These are phyloP conservation scores for Cebus imitator DNA, from an alignment of 2,113 vertebrate species.

Conservation along the genomic window DNA sequence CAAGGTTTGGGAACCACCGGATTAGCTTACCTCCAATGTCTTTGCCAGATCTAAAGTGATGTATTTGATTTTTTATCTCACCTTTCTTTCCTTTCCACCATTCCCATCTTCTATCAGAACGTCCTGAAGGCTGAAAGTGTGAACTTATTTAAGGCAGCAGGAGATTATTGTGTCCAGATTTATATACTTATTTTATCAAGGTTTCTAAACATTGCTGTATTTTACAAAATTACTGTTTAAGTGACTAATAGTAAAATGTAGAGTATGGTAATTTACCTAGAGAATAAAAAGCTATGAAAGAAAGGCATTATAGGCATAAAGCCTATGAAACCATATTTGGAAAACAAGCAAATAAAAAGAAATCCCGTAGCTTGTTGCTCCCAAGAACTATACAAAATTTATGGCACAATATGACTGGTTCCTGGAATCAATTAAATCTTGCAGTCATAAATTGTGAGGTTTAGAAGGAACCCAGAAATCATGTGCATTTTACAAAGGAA, in stretches of 20 bases:
- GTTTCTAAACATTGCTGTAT: not conserved
- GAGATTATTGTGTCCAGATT: not conserved
- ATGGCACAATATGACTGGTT: not conserved
- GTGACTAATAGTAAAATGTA: not conserved
- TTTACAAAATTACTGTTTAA: not conserved
- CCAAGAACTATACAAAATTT: not conserved
- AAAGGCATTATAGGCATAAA: not conserved
- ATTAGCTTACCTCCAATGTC: not conserved
- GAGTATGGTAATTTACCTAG: not conserved
- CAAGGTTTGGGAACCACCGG: not conserved
- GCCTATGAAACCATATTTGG: not conserved
- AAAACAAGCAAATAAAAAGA: not conserved
- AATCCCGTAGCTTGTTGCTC: not conserved
- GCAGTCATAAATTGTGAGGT: not conserved
- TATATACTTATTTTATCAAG: slow-evolving; percentile 19
- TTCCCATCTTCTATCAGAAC: not conserved
- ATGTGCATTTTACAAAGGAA: not conserved
- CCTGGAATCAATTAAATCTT: not conserved
- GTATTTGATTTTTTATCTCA: not conserved
- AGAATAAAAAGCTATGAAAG: not conserved
- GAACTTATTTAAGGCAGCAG: not conserved
- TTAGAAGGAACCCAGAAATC: not conserved
- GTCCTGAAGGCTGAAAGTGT: not conserved
- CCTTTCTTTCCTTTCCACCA: not conserved
- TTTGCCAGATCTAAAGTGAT: not conserved